Conservation (phyloP, 2,113 vertebrate genomes). For the Lamprologus speciosus region DNA sequence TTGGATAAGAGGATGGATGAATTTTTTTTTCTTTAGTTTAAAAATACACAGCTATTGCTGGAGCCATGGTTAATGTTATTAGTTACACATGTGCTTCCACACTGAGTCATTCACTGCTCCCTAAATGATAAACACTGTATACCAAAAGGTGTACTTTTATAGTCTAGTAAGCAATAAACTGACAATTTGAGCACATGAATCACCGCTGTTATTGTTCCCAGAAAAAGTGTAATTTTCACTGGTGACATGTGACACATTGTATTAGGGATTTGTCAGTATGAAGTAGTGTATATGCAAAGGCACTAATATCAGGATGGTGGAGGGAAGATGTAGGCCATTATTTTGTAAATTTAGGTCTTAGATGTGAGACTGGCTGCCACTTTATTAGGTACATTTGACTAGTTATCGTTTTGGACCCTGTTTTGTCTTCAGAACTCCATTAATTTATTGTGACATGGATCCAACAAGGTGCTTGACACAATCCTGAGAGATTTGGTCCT, state of each 20-base stretch:
- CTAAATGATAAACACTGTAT: not conserved
- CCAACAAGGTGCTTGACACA: not conserved
- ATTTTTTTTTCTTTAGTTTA: not conserved
- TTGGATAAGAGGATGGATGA: not conserved
- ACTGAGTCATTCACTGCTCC: not conserved
- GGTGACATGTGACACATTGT: not conserved
- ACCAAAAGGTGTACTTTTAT: not conserved
- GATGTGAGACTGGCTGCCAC: not conserved
- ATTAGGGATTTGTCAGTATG: not conserved
- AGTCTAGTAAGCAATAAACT: not conserved
- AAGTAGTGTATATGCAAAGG: not conserved
- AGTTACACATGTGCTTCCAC: not conserved
- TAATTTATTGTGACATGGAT: not conserved
- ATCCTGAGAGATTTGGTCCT: not conserved
- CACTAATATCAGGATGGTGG: not conserved
- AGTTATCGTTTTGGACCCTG: not conserved
- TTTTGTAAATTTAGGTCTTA: not conserved
- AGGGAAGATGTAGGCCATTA: not conserved
- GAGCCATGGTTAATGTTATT: not conserved
- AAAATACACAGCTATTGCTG: not conserved
- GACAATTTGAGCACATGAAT: not conserved
- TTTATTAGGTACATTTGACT: not conserved
- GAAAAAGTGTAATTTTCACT: not conserved
- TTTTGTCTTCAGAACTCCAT: not conserved
- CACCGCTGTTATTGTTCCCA: not conserved